Evolutionary conservation across 2,113 vertebrate species (phyloP).

Genomic region (Takifugu bimaculatus): DNA sequence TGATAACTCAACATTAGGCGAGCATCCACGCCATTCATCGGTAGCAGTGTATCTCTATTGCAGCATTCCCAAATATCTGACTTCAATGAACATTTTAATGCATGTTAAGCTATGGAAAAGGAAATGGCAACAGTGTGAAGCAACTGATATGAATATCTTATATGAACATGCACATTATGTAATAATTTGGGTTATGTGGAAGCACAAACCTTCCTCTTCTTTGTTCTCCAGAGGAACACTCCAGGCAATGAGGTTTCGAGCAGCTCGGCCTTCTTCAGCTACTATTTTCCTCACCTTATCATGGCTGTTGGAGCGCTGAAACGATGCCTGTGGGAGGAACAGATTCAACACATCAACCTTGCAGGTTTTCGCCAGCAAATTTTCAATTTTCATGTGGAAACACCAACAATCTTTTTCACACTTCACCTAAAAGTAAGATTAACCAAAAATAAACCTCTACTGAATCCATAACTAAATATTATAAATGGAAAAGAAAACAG

Average conservation of each 20-base stretch:
- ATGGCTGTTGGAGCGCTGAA: conserved; percentile 95
- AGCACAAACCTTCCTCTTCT: conserved; percentile 87
- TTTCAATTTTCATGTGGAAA: neutral
- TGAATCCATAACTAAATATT: too few relatives aligned
- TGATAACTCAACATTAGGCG: too few relatives aligned
- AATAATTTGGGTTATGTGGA: conserved; percentile 4
- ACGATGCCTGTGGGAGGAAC: conserved; percentile 80
- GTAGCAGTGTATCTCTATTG: too few relatives aligned
- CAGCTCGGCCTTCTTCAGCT: conserved; percentile 93
- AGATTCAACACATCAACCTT: conserved; percentile 1
- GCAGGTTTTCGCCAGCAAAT: neutral
- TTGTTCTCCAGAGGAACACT: conserved; percentile 92
- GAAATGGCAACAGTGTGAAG: neutral
- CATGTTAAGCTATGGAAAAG: too few relatives aligned
- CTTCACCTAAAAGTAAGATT: too few relatives aligned
- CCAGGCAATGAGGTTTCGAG: conserved; percentile 96
- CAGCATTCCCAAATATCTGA: too few relatives aligned
- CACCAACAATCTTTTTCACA: too few relatives aligned
- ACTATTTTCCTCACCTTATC: conserved; percentile 98
- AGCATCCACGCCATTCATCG: too few relatives aligned
- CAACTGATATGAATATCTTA: neutral
- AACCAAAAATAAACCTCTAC: too few relatives aligned
- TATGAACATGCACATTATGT: neutral
- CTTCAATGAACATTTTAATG: neutral
- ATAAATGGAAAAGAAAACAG: neutral